Conservation (phyloP, 1,140 invertebrate species). For the Drosophila teissieri region DNA sequence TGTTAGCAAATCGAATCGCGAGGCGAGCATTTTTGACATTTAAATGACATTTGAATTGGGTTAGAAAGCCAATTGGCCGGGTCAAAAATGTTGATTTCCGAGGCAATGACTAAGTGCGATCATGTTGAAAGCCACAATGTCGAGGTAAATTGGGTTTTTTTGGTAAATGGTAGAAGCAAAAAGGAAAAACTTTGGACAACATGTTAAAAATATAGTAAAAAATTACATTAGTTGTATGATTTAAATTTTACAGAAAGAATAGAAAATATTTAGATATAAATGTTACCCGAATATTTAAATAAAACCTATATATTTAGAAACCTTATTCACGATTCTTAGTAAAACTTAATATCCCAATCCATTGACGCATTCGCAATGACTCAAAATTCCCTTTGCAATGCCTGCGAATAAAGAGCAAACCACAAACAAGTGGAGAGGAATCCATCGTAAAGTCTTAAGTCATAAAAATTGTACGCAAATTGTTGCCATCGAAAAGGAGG, state of each 20-base stretch:
- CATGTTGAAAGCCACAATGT: constrained; percentile 42
- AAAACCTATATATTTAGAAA: no score
- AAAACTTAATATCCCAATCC: not conserved
- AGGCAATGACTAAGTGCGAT: constrained; percentile 27
- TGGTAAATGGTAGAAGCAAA: not conserved
- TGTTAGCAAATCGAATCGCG: constrained; percentile 55
- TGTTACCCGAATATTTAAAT: no score
- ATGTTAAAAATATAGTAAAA: no score
- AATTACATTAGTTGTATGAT: no score
- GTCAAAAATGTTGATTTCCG: constrained; percentile 15
- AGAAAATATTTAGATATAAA: no score
- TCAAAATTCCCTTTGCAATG: constrained; percentile 13
- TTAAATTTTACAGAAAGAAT: no score
- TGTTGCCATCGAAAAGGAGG: constrained; percentile 48
- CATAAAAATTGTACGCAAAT: constrained; percentile 73
- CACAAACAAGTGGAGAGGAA: constrained; percentile 41
- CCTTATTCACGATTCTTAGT: no score
- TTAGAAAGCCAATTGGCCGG: constrained; percentile 47
- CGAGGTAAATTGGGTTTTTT: constrained; percentile 18
- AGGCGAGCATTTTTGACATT: constrained; percentile 69
- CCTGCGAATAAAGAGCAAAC: constrained; percentile 10
- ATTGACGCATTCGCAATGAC: constrained; percentile 41
- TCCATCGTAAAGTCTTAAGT: constrained; percentile 66
- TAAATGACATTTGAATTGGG: constrained; percentile 75
- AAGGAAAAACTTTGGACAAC: no score